A percentile compares a stretch with the other conserved stretches of the same genome.
These are phyloP conservation scores for Neomorphus geoffroyi DNA, from an alignment of 2,797 vertebrate genomes.

Conservation along the genomic window DNA sequence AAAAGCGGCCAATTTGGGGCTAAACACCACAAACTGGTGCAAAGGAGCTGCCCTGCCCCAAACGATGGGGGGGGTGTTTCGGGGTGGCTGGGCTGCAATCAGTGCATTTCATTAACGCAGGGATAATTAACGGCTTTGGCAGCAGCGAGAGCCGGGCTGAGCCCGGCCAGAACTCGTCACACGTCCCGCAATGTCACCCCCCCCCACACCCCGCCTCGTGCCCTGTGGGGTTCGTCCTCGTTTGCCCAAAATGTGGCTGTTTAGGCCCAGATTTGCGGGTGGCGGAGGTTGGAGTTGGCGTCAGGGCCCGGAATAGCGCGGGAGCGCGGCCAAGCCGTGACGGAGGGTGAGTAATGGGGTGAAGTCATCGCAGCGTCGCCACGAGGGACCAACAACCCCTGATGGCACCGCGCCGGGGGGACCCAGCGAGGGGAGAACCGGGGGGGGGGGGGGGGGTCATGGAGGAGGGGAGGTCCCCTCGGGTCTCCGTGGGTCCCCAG, in stretches of 20 bases:
- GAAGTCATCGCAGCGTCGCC: slow-evolving; percentile 71
- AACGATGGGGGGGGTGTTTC: too few species aligned
- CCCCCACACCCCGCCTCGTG: too few species aligned
- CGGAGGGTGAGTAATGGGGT: slow-evolving; percentile 76
- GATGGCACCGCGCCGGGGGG: neutral
- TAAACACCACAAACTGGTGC: fast-evolving
- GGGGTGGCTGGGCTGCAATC: neutral
- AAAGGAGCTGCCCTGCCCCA: fast-evolving
- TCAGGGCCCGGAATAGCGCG: slow-evolving; percentile 69
- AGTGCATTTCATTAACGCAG: fast-evolving
- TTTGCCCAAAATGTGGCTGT: too few species aligned
- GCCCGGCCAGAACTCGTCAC: neutral
- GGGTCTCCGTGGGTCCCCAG: too few species aligned
- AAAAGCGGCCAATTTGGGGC: neutral
- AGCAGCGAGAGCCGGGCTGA: neutral
- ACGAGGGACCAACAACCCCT: neutral
- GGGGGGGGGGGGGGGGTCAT: too few species aligned
- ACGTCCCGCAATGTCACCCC: too few species aligned
- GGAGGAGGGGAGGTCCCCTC: too few species aligned
- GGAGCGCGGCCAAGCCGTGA: slow-evolving; percentile 69
- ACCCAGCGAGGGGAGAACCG: too few species aligned
- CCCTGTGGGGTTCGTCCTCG: too few species aligned
- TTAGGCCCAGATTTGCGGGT: neutral
- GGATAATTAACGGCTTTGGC: neutral
- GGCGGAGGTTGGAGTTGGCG: neutral